These are phyloP conservation scores for Gambusia holbrooki DNA, from an alignment of 2,113 vertebrate genomes.

Conservation along the genomic window DNA sequence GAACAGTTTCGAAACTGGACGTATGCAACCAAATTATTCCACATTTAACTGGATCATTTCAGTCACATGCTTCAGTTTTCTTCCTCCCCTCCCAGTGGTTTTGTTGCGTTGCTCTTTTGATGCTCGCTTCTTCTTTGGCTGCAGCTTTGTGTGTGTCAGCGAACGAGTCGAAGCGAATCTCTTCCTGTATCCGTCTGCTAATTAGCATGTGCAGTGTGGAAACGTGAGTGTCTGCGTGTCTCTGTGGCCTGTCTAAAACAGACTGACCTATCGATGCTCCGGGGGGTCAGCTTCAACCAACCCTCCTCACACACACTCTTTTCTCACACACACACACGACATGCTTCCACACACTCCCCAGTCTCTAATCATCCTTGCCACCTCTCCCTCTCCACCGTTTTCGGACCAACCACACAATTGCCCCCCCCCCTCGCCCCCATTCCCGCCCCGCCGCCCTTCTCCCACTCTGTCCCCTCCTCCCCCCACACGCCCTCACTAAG, in stretches of 20 bases:
- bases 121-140: background rate
- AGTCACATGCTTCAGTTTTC: too few relatives aligned
- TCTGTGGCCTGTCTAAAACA: conserved; percentile 49
- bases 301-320: background rate
- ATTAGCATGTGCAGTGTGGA: conserved; percentile 28
- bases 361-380: conserved; percentile 6
- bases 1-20: too few relatives aligned
- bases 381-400: background rate
- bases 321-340: background rate
- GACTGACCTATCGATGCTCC: conserved; percentile 53
- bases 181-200: conserved; percentile 25
- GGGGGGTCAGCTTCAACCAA: conserved; percentile 33
- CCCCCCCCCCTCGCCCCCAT: background rate
- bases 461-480: conserved; percentile 11
- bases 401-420: too few relatives aligned
- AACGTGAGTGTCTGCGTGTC: conserved; percentile 18
- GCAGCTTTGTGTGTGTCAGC: conserved; percentile 4
- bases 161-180: conserved; percentile 4
- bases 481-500: conserved; percentile 13
- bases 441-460: conserved; percentile 2
- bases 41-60: too few relatives aligned
- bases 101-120: too few relatives aligned
- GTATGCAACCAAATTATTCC: too few relatives aligned
- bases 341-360: background rate
- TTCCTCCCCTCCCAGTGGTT: too few relatives aligned